Evolutionary conservation across 2,113 vertebrate species (phyloP), one percentile per base, ranked within the genome.

Genomic region (Andinoacara biseriatus): DNA sequence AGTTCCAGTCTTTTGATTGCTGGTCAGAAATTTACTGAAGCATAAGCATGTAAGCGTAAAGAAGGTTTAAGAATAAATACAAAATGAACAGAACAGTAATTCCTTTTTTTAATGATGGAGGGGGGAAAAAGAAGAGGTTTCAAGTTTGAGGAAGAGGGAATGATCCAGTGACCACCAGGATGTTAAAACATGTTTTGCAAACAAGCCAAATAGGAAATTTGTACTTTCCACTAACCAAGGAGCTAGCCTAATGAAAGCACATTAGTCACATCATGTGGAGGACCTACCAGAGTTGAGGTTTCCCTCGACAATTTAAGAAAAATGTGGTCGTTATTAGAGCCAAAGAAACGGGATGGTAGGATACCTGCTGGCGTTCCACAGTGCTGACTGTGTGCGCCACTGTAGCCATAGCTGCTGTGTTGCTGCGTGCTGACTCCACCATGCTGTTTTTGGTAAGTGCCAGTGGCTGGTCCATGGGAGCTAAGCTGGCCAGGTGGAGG

Each of bases 361-460:
- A 75, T 95, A 99, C 98, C 98, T 99, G 98, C 95, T 99, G 98
- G 87, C 98, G 97, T 91, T 99, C 98, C 78, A 95, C 90, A 0
- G 97, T 92, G 74, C 95, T 96, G 94, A 96, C 94, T 2, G 95
- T 85, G 26, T 97, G 96, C 0, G 96, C 82, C 86, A 96, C 49
- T n/a, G 90, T 76, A 59, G 57, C 74, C 88, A 90, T 89, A 80
- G 95, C 90, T 0, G 96, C 92, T 0, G 95, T 93, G 86, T 82
- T 88, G 86, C 85, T 78, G 59, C 98, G 94, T 80, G 93, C 88
- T 2, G 95, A 86, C 10, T 99, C 97, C 94, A 95, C 97, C 95
- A 96, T 80, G 94, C 95, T 98, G 95, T 95, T 97, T 95, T 99
- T 99, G 96, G 98, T 99, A 92, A 99, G 97, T 61, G 98, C 98